Evolutionary conservation across 2,797 vertebrate genomes (phyloP).

Genomic region (Gallinago nigripennis): DNA sequence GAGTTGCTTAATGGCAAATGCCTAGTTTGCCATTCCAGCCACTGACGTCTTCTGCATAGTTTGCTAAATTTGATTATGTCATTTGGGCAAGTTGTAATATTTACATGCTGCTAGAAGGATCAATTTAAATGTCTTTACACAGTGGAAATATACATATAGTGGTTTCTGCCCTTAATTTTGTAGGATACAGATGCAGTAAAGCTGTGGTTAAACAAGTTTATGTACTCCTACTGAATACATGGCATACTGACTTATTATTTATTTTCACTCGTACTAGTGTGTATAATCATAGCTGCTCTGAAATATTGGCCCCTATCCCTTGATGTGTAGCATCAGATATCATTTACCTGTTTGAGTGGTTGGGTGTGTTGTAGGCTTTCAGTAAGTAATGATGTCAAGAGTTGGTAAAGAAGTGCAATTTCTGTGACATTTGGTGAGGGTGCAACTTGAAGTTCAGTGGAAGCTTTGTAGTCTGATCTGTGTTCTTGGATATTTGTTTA

Average conservation of each 20-base stretch:
- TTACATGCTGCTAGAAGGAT: background rate
- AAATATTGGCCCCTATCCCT: background rate
- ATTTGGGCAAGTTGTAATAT: background rate
- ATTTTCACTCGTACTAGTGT: background rate
- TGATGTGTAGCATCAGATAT: background rate
- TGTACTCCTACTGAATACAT: background rate
- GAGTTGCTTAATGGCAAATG: background rate
- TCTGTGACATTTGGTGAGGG: background rate
- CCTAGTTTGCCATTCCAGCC: background rate
- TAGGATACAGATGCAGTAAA: background rate
- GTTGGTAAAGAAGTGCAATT: background rate
- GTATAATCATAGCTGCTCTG: background rate
- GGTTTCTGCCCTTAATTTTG: background rate
- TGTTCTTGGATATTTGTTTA: background rate
- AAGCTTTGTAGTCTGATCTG: background rate
- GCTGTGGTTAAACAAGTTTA: background rate
- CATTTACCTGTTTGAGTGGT: background rate
- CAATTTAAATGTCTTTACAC: background rate
- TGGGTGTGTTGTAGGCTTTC: background rate
- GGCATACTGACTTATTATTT: background rate
- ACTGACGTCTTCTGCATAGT: background rate
- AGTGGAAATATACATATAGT: background rate
- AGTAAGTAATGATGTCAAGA: background rate
- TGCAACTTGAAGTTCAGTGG: background rate
- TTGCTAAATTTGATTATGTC: background rate